phyloP scores from a whole-genome alignment of 2,113 vertebrate species.

The Corythornis madagascariensis region DNA sequence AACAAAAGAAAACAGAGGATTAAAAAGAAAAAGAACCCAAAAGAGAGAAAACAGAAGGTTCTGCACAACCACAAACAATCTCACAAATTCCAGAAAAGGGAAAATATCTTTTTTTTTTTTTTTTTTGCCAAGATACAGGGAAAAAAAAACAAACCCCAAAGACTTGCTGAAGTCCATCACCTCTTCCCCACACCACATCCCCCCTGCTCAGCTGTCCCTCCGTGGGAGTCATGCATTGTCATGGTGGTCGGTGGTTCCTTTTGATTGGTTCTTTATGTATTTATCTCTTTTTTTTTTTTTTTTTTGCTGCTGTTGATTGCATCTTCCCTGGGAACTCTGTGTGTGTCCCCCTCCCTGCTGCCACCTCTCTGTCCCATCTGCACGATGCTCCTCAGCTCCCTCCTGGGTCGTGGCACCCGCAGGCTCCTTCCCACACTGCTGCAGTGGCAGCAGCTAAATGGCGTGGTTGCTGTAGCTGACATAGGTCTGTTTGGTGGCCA shows the following conservation, averaged over 20 bases:
- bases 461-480: constrained; percentile 97
- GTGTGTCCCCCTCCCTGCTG: background rate
- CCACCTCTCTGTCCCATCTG: background rate
- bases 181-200: background rate
- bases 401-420: background rate
- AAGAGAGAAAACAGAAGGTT: constrained; percentile 41
- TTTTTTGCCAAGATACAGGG: constrained; percentile 44
- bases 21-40: background rate
- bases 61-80: constrained; percentile 83
- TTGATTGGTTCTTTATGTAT: background rate
- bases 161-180: background rate
- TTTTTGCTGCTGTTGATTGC: constrained; percentile 37
- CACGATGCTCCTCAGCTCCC: background rate
- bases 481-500: constrained; percentile 94
- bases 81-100: constrained; percentile 79
- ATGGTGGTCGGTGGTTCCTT: background rate
- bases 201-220: constrained; percentile 44
- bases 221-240: constrained; percentile 50
- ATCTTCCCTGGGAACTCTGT: background rate
- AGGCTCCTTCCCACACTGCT: background rate
- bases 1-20: background rate
- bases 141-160: background rate
- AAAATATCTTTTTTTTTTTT: background rate
- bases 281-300: background rate
- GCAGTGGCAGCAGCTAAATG: constrained; percentile 77